Evolutionary conservation across 2,113 vertebrate species (phyloP).

Genomic region (Panthera tigris): DNA sequence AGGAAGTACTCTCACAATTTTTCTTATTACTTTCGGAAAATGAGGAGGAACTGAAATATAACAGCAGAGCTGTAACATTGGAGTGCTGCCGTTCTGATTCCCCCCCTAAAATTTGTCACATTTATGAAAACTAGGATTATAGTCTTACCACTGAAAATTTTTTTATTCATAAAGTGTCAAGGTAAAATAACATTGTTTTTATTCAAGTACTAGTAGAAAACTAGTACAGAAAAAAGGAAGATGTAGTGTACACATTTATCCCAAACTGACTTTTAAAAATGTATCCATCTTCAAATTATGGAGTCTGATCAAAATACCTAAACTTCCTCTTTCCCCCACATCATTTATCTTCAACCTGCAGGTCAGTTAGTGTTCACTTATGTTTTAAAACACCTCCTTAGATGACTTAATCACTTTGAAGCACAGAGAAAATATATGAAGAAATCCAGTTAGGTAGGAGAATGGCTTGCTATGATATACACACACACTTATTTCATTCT

Average conservation of each 20-base stretch:
- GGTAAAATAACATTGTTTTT: neutral
- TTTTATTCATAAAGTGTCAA: neutral
- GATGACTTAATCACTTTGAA: neutral
- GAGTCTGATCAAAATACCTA: neutral
- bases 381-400: neutral
- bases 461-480: neutral
- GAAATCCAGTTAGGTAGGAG: neutral
- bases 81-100: neutral
- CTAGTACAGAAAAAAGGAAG: neutral
- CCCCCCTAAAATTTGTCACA: neutral
- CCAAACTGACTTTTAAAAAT: neutral
- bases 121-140: neutral
- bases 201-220: neutral
- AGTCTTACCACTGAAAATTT: neutral
- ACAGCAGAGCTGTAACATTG: neutral
- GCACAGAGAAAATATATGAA: neutral
- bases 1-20: neutral
- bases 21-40: conserved; percentile 28
- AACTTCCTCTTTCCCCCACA: neutral
- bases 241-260: neutral
- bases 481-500: neutral
- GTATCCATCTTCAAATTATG: neutral
- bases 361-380: neutral
- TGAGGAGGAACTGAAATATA: conserved; percentile 20
- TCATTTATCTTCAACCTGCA: neutral